phyloP scores from a whole-genome alignment of 92 coral and sea anemone species.

The Epizoanthus stellaris region DNA sequence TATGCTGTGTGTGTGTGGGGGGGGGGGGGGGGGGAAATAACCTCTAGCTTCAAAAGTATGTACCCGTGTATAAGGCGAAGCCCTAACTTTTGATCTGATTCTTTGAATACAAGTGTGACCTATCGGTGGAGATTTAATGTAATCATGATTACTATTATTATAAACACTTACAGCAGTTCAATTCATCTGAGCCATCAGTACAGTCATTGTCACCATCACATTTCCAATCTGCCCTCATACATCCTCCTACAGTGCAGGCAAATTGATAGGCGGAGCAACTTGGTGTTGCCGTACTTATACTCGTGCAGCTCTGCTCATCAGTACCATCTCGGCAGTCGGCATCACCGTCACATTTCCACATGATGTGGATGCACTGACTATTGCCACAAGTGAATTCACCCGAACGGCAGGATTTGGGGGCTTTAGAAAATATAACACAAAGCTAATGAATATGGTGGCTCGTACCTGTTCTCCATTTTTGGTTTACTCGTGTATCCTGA shows the following conservation, averaged over 20 bases:
- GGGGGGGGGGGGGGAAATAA: too few relatives aligned
- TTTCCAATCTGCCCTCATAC: conserved; percentile 58
- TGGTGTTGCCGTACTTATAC: conserved; percentile 9
- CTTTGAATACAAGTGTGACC: background rate
- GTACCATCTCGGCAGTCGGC: conserved; percentile 60
- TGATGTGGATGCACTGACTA: conserved; percentile 48
- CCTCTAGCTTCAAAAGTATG: too few relatives aligned
- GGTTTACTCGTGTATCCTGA: too few relatives aligned
- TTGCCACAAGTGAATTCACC: conserved; percentile 7
- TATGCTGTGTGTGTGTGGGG: too few relatives aligned
- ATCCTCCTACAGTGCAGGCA: conserved; percentile 63
- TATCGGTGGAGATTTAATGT: background rate
- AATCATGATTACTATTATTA: background rate
- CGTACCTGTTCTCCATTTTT: too few relatives aligned
- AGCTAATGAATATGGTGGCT: too few relatives aligned
- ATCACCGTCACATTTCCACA: conserved; percentile 73
- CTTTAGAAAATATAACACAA: too few relatives aligned
- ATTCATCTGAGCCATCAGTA: conserved; percentile 78
- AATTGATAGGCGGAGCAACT: conserved; percentile 64
- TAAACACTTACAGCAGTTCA: conserved; percentile 63
- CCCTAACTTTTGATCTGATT: too few relatives aligned
- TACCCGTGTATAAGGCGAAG: too few relatives aligned
- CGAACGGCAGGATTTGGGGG: too few relatives aligned
- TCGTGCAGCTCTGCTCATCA: conserved; percentile 66
- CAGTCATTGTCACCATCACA: conserved; percentile 76